Conservation (phyloP, 1,140 invertebrate species). For the Globodera rostochiensis region DNA sequence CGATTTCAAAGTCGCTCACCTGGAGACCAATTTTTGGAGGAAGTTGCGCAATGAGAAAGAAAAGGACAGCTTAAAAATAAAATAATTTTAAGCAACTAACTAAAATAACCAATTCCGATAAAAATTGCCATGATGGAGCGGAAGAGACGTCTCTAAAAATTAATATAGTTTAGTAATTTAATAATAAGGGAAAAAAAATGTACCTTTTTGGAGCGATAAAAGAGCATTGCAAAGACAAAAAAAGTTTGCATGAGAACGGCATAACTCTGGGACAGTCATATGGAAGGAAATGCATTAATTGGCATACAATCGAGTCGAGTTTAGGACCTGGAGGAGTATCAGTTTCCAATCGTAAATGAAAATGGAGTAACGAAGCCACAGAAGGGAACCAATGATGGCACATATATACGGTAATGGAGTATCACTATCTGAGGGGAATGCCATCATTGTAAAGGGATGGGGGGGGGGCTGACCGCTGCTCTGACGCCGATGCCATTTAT, state of each 20-base stretch:
- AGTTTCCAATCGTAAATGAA: slow-evolving; percentile 61
- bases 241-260: slow-evolving; percentile 59
- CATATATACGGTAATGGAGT: slow-evolving; percentile 60
- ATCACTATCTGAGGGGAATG: slow-evolving; percentile 46
- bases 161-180: neutral
- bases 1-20: neutral
- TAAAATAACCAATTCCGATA: slow-evolving; percentile 11
- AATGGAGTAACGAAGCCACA: slow-evolving; percentile 61
- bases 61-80: slow-evolving; percentile 14
- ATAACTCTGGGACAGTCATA: slow-evolving; percentile 35
- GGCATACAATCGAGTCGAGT: neutral
- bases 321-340: slow-evolving; percentile 49
- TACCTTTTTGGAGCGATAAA: slow-evolving; percentile 58
- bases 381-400: slow-evolving; percentile 48
- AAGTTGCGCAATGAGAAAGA: slow-evolving; percentile 31
- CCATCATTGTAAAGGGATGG: neutral
- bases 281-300: neutral
- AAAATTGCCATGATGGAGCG: slow-evolving; percentile 31
- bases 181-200: slow-evolving; percentile 19
- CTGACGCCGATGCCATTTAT: slow-evolving; percentile 59
- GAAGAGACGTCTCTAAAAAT: slow-evolving; percentile 22
- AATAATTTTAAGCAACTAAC: neutral
- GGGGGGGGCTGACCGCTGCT: slow-evolving; percentile 18
- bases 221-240: slow-evolving; percentile 53
- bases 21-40: slow-evolving; percentile 22